phyloP scores from a whole-genome alignment of 2,113 vertebrate genomes.

The Notothenia coriiceps region DNA sequence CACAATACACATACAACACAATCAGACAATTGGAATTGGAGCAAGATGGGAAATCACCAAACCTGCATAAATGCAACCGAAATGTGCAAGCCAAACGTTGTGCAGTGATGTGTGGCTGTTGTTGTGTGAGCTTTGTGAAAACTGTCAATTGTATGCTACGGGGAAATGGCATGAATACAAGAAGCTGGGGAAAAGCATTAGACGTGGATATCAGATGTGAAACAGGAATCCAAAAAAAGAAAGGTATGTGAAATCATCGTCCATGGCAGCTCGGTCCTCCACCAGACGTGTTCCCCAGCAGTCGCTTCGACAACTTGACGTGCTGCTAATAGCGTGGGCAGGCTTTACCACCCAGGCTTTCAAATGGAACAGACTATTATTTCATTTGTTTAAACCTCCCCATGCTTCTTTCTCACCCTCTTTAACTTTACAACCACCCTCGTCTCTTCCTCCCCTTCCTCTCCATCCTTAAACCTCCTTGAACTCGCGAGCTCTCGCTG shows the following conservation, averaged over 20 bases:
- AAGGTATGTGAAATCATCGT: not conserved
- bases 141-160: slow-evolving; percentile 17
- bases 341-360: slow-evolving; percentile 59
- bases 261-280: slow-evolving; percentile 23
- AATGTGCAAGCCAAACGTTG: slow-evolving; percentile 12
- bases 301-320: slow-evolving; percentile 38
- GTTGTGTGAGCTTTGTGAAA: slow-evolving; percentile 30
- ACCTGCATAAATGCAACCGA: slow-evolving; percentile 18
- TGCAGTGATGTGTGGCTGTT: slow-evolving; percentile 35
- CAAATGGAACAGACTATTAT: slow-evolving; percentile 56
- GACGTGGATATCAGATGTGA: slow-evolving; percentile 35
- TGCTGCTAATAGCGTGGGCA: slow-evolving; percentile 38
- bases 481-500: slow-evolving; percentile 65
- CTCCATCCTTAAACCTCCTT: slow-evolving; percentile 73
- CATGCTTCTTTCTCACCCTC: slow-evolving; percentile 43
- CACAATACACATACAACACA: slow-evolving; percentile 13
- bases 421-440: slow-evolving; percentile 41
- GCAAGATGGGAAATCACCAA: not conserved
- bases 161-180: slow-evolving; percentile 33
- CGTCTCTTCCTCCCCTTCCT: slow-evolving; percentile 18
- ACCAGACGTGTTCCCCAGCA: slow-evolving; percentile 21
- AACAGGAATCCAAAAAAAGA: slow-evolving; percentile 7
- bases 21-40: slow-evolving; percentile 21
- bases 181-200: slow-evolving; percentile 4
- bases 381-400: slow-evolving; percentile 55